Percentiles rank a stretch among this genome's conserved stretches.
Evolutionary conservation across 2,113 vertebrate species (phyloP).

Genomic region (Chaetops frenatus): DNA sequence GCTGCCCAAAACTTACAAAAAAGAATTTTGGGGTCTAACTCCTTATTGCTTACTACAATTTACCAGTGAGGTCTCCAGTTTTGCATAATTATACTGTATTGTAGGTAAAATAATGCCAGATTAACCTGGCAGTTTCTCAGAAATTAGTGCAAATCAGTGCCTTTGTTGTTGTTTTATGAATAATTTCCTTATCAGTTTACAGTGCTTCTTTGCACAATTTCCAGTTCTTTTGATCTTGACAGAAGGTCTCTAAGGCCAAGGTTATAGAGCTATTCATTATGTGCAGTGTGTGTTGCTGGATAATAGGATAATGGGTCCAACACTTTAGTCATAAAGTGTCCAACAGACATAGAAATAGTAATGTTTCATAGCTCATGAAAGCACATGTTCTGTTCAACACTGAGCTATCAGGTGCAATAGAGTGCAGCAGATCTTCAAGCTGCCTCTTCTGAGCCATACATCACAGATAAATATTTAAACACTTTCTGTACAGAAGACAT

Average conservation of each 20-base stretch:
- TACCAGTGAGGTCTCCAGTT: not conserved
- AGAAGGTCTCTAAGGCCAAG: not conserved
- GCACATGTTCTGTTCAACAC: not conserved
- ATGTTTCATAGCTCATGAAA: not conserved
- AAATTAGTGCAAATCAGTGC: not conserved
- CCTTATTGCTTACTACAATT: not conserved
- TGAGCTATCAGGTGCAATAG: not conserved
- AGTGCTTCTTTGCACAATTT: not conserved
- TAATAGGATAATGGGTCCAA: not conserved
- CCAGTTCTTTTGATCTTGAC: not conserved
- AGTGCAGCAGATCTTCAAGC: not conserved
- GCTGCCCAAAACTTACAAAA: not conserved
- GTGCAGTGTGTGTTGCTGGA: not conserved
- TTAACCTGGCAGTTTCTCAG: not conserved
- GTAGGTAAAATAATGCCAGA: not conserved
- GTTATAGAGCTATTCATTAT: not conserved
- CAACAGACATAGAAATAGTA: not conserved
- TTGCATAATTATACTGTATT: not conserved
- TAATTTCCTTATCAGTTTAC: not conserved
- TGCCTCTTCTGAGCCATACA: not conserved
- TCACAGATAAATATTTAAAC: conserved; percentile 32
- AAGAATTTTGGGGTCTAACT: not conserved
- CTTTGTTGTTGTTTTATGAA: not conserved
- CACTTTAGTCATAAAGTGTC: not conserved
- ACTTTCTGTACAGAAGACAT: not conserved